These are phyloP conservation scores for Threskiornis aethiopicus DNA, from an alignment of 2,797 vertebrate species.

Conservation along the genomic window DNA sequence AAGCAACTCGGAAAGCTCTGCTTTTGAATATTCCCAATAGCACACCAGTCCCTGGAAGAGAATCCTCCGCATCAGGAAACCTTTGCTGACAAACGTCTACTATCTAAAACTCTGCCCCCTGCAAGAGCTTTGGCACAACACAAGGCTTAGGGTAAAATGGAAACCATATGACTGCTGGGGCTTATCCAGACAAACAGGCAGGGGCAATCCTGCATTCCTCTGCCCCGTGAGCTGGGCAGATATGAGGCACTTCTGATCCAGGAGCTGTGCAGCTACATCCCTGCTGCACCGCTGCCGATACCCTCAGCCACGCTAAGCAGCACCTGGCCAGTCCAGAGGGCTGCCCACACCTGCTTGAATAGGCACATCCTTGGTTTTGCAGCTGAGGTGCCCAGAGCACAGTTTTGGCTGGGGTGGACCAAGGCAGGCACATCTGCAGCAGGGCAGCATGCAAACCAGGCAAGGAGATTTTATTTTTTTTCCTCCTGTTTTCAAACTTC, in stretches of 20 bases:
- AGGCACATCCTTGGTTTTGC: neutral
- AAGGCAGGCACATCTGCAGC: neutral
- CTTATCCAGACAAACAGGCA: rapidly evolving
- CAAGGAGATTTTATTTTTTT: neutral
- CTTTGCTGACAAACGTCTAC: neutral
- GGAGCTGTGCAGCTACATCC: neutral
- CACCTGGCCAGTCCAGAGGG: neutral
- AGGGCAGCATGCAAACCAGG: neutral
- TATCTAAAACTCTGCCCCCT: neutral
- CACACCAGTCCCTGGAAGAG: neutral
- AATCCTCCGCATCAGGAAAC: neutral
- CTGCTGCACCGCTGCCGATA: rapidly evolving
- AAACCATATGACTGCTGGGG: rapidly evolving
- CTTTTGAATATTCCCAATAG: neutral
- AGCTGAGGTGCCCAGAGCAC: neutral
- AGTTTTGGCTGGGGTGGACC: rapidly evolving
- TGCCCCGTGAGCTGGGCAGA: neutral
- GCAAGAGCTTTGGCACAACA: neutral
- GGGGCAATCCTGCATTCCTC: rapidly evolving
- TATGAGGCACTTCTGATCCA: neutral
- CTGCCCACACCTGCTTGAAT: rapidly evolving
- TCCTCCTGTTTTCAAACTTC: neutral
- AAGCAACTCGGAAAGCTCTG: neutral
- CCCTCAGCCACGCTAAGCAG: rapidly evolving
- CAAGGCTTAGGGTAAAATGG: neutral